Conservation (phyloP, 2,888 invertebrate species). For the Cheilosia vulpina region DNA sequence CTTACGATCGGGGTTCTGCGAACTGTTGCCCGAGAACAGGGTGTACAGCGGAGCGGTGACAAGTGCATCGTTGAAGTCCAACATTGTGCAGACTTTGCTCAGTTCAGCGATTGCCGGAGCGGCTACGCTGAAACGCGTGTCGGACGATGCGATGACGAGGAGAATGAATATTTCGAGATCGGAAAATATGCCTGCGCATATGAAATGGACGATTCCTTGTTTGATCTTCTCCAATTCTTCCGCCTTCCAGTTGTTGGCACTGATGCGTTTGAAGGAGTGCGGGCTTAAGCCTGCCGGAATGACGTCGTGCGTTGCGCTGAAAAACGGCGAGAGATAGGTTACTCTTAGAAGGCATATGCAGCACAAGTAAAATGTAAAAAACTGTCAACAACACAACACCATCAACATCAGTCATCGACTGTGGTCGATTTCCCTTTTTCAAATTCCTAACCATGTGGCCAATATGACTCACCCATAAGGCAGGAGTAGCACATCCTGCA, state of each 20-base stretch:
- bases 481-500: conserved; percentile 92
- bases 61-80: conserved; percentile 90
- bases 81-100: conserved; percentile 88
- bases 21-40: conserved; percentile 85
- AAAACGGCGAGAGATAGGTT: too few species aligned
- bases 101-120: conserved; percentile 94
- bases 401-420: too few species aligned
- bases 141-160: conserved; percentile 93
- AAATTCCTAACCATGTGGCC: background rate
- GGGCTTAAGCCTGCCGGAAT: conserved; percentile 92
- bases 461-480: conserved; percentile 90
- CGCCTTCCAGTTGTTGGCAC: conserved; percentile 89
- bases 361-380: too few species aligned
- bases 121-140: conserved; percentile 94
- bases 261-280: conserved; percentile 90
- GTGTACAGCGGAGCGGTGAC: conserved; percentile 91
- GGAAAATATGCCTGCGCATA: conserved; percentile 90
- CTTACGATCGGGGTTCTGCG: conserved; percentile 87
- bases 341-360: too few species aligned
- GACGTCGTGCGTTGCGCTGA: conserved; percentile 79
- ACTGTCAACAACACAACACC: too few species aligned
- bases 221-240: conserved; percentile 93
- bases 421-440: too few species aligned
- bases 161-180: conserved; percentile 90
- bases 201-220: conserved; percentile 91